Percentiles rank a stretch among this genome's conserved stretches.
Evolutionary conservation across 2,888 invertebrate species (phyloP).

Genomic region (Strigamia maritima): DNA sequence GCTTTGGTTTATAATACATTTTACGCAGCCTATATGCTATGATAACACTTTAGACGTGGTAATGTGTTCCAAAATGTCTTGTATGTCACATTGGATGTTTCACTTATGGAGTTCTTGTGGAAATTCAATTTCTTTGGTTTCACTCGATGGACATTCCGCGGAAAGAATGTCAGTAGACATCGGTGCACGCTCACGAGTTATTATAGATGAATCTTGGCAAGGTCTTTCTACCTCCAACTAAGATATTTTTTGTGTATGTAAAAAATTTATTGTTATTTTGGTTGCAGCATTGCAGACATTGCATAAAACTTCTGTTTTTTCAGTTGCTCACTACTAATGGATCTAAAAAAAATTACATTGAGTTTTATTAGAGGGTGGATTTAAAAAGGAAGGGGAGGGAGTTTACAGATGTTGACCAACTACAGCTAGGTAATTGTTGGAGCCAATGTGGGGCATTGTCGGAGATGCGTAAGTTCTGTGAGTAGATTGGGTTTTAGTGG

Average conservation of each 20-base stretch:
- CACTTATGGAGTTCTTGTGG: constrained; percentile 15
- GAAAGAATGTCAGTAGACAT: constrained; percentile 10
- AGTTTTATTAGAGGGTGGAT: too few species aligned
- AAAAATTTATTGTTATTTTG: constrained; percentile 10
- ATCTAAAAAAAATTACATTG: too few species aligned
- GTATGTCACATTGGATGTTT: constrained; percentile 6
- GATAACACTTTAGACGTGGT: constrained; percentile 15
- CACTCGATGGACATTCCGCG: constrained; percentile 3
- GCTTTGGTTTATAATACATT: neutral
- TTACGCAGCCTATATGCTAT: neutral
- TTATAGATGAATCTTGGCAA: constrained; percentile 15
- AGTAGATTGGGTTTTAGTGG: too few species aligned
- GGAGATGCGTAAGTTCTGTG: too few species aligned
- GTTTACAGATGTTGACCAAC: too few species aligned
- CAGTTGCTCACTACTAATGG: too few species aligned
- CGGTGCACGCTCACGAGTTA: constrained; percentile 15
- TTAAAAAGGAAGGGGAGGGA: too few species aligned
- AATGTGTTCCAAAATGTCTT: constrained; percentile 10
- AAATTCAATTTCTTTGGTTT: constrained; percentile 15
- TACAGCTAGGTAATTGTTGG: too few species aligned
- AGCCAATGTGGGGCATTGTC: too few species aligned
- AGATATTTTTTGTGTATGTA: neutral
- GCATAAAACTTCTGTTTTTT: neutral
- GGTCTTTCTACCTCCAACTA: constrained; percentile 5
- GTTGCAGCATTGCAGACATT: constrained; percentile 1